phyloP scores from a whole-genome alignment of 1,140 invertebrate genomes.

The Saccostrea cuccullata region DNA sequence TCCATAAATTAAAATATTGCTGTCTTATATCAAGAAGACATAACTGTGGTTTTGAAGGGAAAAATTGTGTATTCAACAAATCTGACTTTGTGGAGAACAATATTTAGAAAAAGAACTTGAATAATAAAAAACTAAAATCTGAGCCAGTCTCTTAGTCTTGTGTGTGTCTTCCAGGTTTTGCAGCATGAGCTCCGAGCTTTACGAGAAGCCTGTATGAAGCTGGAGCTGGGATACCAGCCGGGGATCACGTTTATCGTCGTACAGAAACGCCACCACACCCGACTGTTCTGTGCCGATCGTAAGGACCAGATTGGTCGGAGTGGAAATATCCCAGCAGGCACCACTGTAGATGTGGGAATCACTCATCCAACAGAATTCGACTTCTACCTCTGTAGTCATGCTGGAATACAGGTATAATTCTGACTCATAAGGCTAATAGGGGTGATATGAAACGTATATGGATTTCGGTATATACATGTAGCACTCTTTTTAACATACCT shows the following conservation, averaged over 20 bases:
- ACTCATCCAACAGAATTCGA: slow-evolving; percentile 99
- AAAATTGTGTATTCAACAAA: too few relatives aligned
- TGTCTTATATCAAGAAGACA: slow-evolving; percentile 16
- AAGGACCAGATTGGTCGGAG: slow-evolving; percentile 99
- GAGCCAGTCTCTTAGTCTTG: too few relatives aligned
- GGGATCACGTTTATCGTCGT: slow-evolving; percentile 99
- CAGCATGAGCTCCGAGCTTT: slow-evolving; percentile 98
- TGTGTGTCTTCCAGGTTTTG: slow-evolving; percentile 85
- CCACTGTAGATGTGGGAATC: slow-evolving; percentile 99
- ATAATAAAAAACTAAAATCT: too few relatives aligned
- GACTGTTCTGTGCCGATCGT: slow-evolving; percentile 98
- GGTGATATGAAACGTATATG: too few relatives aligned
- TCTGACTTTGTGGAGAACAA: too few relatives aligned
- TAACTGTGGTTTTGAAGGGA: too few relatives aligned
- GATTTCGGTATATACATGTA: too few relatives aligned
- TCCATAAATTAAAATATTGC: too few relatives aligned
- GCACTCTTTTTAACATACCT: too few relatives aligned
- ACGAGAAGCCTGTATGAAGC: slow-evolving; percentile 98
- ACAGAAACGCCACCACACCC: slow-evolving; percentile 98
- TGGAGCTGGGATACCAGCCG: slow-evolving; percentile 98
- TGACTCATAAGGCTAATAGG: too few relatives aligned
- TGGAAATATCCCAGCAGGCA: slow-evolving; percentile 99
- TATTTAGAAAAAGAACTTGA: too few relatives aligned
- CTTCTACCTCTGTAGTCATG: slow-evolving; percentile 99
- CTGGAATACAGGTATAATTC: slow-evolving; percentile 94